Percentiles rank a stretch among this genome's conserved stretches.
Evolutionary conservation across 2,888 invertebrate genomes (phyloP).

Genomic region (Augochlorella aurata): DNA sequence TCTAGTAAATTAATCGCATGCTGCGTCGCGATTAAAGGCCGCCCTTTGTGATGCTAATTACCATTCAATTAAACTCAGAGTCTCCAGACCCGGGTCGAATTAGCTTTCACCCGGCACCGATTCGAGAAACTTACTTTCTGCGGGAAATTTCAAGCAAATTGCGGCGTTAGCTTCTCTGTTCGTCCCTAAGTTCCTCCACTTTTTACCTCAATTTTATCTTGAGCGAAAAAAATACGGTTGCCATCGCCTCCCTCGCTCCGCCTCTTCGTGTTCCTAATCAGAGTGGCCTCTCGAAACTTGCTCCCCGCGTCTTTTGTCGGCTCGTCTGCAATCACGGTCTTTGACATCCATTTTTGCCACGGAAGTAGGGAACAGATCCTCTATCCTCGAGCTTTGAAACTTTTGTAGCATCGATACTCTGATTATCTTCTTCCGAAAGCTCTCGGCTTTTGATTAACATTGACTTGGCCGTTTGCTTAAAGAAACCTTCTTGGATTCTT

Average conservation of each 20-base stretch:
- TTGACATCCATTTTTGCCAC: background rate
- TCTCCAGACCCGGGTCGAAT: constrained; percentile 60
- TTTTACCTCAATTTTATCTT: background rate
- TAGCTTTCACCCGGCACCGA: constrained; percentile 53
- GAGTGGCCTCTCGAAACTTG: constrained; percentile 4
- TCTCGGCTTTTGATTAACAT: background rate
- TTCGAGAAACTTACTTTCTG: constrained; percentile 45
- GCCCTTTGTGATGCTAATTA: constrained; percentile 78
- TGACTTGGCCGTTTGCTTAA: background rate
- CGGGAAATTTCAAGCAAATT: constrained; percentile 45
- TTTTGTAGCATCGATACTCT: background rate
- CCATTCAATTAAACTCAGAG: constrained; percentile 74
- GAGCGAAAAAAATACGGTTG: background rate
- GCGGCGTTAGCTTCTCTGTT: background rate
- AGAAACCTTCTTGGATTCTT: background rate
- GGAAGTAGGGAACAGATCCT: background rate
- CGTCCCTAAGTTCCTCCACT: background rate
- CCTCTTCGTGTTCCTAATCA: background rate
- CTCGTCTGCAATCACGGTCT: background rate
- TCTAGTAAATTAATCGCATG: constrained; percentile 66
- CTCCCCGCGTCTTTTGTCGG: constrained; percentile 2
- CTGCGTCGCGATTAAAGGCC: constrained; percentile 44
- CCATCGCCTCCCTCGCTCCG: too few relatives aligned
- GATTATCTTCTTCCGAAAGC: background rate
- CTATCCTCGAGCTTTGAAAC: background rate